phyloP scores from a whole-genome alignment of 2,888 invertebrate species.

The Cataglyphis cursor region DNA sequence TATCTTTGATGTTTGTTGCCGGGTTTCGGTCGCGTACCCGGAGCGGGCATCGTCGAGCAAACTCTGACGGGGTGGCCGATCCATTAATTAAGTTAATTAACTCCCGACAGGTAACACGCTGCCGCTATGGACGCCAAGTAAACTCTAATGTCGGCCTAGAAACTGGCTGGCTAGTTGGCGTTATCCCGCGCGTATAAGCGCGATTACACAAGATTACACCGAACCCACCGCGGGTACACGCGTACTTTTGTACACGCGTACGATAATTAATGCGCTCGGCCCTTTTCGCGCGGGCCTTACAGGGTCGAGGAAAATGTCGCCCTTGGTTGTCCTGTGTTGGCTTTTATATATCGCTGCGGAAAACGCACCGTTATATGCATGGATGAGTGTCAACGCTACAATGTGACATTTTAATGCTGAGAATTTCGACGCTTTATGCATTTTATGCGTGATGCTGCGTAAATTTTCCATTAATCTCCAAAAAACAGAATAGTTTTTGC shows the following conservation, averaged over 20 bases:
- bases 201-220: slow-evolving; percentile 62
- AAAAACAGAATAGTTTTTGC: slow-evolving; percentile 1
- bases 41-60: slow-evolving; percentile 69
- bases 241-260: slow-evolving; percentile 29
- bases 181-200: slow-evolving; percentile 65
- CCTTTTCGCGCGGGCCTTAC: neutral
- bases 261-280: slow-evolving; percentile 34
- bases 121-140: slow-evolving; percentile 77
- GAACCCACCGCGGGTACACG: slow-evolving; percentile 31
- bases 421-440: neutral
- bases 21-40: slow-evolving; percentile 59
- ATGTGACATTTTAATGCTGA: neutral
- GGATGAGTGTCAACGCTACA: neutral
- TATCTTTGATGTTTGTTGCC: slow-evolving; percentile 81
- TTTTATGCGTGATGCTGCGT: neutral
- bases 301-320: neutral
- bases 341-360: neutral
- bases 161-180: slow-evolving; percentile 51
- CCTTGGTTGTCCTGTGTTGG: neutral
- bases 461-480: slow-evolving; percentile 13
- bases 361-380: neutral
- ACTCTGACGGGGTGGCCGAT: slow-evolving; percentile 80
- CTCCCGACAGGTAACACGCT: slow-evolving; percentile 80
- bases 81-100: slow-evolving; percentile 85
- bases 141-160: slow-evolving; percentile 77